Conservation (phyloP, 2,888 invertebrate species). For the Artemia sinica region DNA sequence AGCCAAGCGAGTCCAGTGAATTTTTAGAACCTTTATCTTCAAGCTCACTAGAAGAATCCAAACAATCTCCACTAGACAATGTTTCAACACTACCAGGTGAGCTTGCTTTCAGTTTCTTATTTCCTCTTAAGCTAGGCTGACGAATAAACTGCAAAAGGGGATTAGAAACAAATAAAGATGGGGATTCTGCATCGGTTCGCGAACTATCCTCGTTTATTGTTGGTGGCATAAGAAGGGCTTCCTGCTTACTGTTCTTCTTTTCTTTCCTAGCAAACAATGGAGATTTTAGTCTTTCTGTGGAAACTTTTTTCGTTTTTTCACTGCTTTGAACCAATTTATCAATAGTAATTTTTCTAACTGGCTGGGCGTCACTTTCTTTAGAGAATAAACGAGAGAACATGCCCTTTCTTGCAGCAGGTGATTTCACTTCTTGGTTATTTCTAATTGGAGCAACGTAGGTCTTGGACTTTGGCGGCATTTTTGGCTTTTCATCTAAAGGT, state of each 20-base stretch:
- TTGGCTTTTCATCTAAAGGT: not conserved
- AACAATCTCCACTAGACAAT: not conserved
- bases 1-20: slow-evolving; percentile 8
- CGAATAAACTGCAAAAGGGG: slow-evolving; percentile 1
- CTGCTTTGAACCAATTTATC: too few species aligned
- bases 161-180: not conserved
- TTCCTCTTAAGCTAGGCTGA: not conserved
- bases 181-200: not conserved
- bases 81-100: slow-evolving; percentile 7
- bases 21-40: slow-evolving; percentile 2
- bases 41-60: slow-evolving; percentile 8
- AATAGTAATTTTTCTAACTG: not conserved
- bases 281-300: slow-evolving; percentile 2
- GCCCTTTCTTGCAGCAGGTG: not conserved
- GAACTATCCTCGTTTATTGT: slow-evolving; percentile 1
- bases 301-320: not conserved
- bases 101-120: not conserved
- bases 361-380: not conserved
- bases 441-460: not conserved
- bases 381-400: not conserved
- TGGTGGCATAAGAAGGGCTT: not conserved
- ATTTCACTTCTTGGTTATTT: not conserved
- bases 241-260: not conserved
- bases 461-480: slow-evolving; percentile 7
- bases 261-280: not conserved